Percentiles rank a stretch among this genome's conserved stretches.
Conservation (phyloP, 2,888 invertebrate genomes). For the Dromius quadrimaculatus region DNA sequence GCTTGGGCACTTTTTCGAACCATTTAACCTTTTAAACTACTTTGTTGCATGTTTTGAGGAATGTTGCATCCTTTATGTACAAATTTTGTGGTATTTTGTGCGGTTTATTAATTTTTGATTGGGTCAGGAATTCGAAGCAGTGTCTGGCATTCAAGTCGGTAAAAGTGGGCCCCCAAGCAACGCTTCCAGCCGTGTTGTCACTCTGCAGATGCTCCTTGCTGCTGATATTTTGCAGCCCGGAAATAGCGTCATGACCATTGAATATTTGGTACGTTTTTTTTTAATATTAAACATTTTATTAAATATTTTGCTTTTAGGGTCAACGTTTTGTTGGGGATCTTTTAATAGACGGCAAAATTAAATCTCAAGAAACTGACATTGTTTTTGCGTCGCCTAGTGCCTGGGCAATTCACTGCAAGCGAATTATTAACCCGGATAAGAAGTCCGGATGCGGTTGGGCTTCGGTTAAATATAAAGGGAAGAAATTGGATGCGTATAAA, state of each 20-base stretch:
- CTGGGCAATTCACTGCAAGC: constrained; percentile 93
- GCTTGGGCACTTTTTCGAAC: not conserved
- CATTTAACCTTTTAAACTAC: no score
- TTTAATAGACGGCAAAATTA: constrained; percentile 87
- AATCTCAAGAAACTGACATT: constrained; percentile 88
- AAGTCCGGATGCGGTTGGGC: constrained; percentile 96
- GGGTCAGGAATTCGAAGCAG: constrained; percentile 62
- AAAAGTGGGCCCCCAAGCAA: constrained; percentile 59
- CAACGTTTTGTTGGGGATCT: constrained; percentile 91
- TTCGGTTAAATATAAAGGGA: constrained; percentile 88
- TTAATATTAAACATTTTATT: not conserved
- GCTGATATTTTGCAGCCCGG: constrained; percentile 89
- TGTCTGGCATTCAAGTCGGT: constrained; percentile 58
- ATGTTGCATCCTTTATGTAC: no score
- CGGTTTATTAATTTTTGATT: constrained; percentile 37
- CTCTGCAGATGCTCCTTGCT: constrained; percentile 86
- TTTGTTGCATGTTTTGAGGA: no score
- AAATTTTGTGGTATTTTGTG: no score
- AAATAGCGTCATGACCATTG: constrained; percentile 87
- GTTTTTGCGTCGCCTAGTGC: constrained; percentile 91
- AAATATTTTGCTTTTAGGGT: constrained; percentile 71
- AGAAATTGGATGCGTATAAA: constrained; percentile 90
- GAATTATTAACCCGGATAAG: constrained; percentile 91
- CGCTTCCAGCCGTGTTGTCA: constrained; percentile 71
- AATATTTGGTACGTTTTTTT: constrained; percentile 75